Percentiles rank a stretch among this genome's conserved stretches.
These are phyloP conservation scores for Recurvirostra avosetta DNA, from an alignment of 2,113 vertebrate species.

Conservation along the genomic window DNA sequence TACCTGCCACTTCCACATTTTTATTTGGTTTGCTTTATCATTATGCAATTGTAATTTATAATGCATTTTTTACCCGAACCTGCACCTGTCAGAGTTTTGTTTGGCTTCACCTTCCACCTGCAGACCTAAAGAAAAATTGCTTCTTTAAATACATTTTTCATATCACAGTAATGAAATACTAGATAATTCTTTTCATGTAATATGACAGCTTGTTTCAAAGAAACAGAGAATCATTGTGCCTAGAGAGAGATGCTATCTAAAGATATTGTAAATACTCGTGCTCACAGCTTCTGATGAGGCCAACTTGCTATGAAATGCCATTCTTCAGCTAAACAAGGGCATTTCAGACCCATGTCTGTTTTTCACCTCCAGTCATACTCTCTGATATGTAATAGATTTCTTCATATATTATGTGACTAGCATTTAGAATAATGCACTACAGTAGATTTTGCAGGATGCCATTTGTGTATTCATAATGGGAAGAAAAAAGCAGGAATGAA, in stretches of 20 bases:
- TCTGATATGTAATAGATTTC: not conserved
- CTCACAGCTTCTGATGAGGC: not conserved
- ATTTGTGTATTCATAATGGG: not conserved
- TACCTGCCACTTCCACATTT: not conserved
- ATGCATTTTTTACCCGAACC: not conserved
- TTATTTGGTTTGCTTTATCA: not conserved
- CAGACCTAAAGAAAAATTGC: not conserved
- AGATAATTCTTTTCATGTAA: slow-evolving; percentile 8
- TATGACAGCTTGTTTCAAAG: slow-evolving; percentile 1
- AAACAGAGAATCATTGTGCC: not conserved
- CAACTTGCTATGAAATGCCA: not conserved
- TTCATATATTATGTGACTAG: not conserved
- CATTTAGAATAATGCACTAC: not conserved
- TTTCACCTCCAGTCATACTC: not conserved
- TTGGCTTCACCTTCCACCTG: not conserved
- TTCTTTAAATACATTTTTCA: not conserved
- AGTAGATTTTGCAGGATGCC: not conserved
- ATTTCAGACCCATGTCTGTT: not conserved
- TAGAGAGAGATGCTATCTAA: not conserved
- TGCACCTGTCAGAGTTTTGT: not conserved
- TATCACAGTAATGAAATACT: not conserved
- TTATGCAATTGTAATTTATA: not conserved
- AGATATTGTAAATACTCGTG: not conserved
- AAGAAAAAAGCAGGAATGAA: not conserved
- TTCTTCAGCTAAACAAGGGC: not conserved